These are phyloP conservation scores for Acanthornis magna DNA, from an alignment of 2,797 vertebrate species.

Conservation along the genomic window DNA sequence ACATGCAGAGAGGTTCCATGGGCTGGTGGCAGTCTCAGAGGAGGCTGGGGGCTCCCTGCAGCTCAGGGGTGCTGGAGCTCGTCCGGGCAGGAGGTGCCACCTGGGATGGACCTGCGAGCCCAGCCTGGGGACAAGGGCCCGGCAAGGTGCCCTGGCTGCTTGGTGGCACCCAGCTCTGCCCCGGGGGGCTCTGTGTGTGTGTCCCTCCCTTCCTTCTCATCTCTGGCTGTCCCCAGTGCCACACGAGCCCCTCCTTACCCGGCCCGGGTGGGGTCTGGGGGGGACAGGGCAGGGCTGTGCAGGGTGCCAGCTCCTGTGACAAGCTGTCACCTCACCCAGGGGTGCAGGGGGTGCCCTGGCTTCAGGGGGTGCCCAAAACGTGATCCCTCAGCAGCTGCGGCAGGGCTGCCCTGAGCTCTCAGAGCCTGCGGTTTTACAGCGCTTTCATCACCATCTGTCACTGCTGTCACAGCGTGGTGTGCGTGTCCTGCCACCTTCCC, in stretches of 20 bases:
- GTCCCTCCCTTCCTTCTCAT: background rate
- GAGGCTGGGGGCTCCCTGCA: background rate
- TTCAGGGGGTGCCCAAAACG: too few relatives aligned
- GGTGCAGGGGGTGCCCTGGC: too few relatives aligned
- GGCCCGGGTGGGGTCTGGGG: too few relatives aligned
- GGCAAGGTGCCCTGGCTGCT: background rate
- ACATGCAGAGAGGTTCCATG: background rate
- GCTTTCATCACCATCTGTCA: constrained; percentile 65
- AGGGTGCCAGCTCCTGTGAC: too few relatives aligned
- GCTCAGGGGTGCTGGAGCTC: background rate
- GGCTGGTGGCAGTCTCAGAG: background rate
- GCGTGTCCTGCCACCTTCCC: constrained; percentile 3
- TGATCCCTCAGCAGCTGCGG: constrained; percentile 58
- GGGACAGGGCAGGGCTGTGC: too few relatives aligned
- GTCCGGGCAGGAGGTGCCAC: background rate
- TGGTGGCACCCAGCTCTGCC: background rate
- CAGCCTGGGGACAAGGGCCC: background rate
- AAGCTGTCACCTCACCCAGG: too few relatives aligned
- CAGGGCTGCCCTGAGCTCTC: background rate
- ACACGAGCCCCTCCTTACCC: rapidly evolving
- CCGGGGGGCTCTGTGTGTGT: rapidly evolving
- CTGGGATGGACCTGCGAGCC: rapidly evolving
- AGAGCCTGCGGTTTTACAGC: constrained; percentile 38
- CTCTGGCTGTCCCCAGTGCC: background rate
- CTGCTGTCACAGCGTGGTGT: background rate